Evolutionary conservation across 2,797 vertebrate species (phyloP).

Genomic region (Ambastaia sidthimunki): DNA sequence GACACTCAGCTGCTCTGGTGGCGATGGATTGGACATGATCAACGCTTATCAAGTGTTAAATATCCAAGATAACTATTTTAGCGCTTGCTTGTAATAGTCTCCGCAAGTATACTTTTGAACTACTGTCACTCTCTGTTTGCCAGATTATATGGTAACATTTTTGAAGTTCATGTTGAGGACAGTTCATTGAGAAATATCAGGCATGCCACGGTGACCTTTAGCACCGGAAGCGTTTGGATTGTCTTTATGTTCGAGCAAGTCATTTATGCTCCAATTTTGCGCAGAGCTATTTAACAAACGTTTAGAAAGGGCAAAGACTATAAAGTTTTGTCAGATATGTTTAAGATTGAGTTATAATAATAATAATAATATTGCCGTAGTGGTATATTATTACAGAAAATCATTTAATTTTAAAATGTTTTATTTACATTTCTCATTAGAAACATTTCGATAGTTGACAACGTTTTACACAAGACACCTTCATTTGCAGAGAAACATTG

Average conservation of each 20-base stretch:
- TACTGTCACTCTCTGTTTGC: neutral
- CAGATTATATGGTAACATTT: neutral
- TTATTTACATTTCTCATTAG: slow-evolving; percentile 3
- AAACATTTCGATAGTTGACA: neutral
- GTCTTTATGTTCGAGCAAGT: neutral
- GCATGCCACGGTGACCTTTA: neutral
- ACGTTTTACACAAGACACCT: neutral
- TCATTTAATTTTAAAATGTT: neutral
- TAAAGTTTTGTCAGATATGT: no score
- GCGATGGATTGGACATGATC: neutral
- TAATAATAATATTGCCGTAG: no score
- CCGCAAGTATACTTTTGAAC: neutral
- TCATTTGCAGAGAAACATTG: neutral
- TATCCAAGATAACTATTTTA: neutral
- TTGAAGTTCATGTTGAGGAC: neutral
- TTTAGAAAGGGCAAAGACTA: neutral
- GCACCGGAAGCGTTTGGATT: slow-evolving; percentile 22
- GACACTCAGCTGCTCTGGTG: slow-evolving; percentile 43
- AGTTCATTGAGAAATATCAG: neutral
- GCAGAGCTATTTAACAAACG: neutral
- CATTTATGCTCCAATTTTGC: neutral
- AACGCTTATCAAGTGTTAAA: no score
- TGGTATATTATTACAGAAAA: no score
- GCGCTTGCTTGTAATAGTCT: neutral
- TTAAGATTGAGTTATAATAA: no score